Base-by-base conservation (phyloP, 2,797 vertebrate species). In the Vireo griseus region DNA sequence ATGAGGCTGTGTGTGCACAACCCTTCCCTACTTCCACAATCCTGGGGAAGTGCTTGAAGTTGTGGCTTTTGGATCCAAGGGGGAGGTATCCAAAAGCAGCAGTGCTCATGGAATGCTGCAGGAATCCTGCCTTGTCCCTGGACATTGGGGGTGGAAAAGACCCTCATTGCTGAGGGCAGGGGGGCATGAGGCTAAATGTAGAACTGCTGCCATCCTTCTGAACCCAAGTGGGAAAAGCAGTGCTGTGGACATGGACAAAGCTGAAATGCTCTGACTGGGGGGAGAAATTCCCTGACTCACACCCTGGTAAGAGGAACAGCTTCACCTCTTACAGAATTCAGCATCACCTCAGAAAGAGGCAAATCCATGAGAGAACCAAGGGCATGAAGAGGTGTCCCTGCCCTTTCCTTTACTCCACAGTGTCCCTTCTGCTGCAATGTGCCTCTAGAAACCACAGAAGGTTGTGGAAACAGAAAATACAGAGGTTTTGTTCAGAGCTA, bases 381-480 rank as follows among this genome's bases (percentile, higher is more conserved):
- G 80, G 5, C 50, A 44, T 0, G 1, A 15, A 0, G 0, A 48
- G 8, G 13, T 40, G 24, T 58, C 18, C 31, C 8, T 73, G 6
- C 6, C 54, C 13, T 44, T 20, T 29, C 37, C 68, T 95, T 48
- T 74, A 7, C 37, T 78, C 19, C 21, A 1, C 1, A 1, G 37
- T 4, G 26, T 59, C 6, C 22, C 37, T 63, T 73, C 50, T 72
- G 42, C 73, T 62, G 26, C 47, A 25, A 2, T 16, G 35, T 68
- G 50, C 44, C 22, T 45, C 54, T 44, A 20, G 58, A 66, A 90
- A 72, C 51, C 26, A 44, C 11, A 16, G 50, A 65, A 62, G 71
- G 16, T 2, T n/a, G 72, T 33, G 89, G 61, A 44, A 87, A 65
- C 13, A 47, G 28, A 35, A 84, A 84, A 51, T 5, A 25, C 9